A percentile compares a stretch with the other conserved stretches of the same genome.
phyloP scores from a whole-genome alignment of 2,888 invertebrate genomes.

The Campoplex capitator region DNA sequence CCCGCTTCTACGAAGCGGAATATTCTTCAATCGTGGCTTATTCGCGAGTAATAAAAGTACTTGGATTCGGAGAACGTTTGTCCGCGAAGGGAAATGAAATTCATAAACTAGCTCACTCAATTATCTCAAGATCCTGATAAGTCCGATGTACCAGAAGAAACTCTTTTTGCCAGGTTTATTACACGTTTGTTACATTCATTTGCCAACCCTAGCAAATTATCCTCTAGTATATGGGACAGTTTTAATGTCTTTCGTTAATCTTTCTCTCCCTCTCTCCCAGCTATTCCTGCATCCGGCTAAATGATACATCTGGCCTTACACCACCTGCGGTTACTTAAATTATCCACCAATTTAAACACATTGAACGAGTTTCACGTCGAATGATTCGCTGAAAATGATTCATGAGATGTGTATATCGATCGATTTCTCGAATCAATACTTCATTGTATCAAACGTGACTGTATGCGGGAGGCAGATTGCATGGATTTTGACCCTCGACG shows the following conservation, averaged over 20 bases:
- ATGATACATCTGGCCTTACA: conserved; percentile 19
- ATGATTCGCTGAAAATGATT: conserved; percentile 3
- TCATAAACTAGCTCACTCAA: conserved; percentile 10
- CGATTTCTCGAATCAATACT: neutral
- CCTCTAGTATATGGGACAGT: conserved; percentile 34
- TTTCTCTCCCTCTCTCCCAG: conserved; percentile 30
- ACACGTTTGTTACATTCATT: neutral
- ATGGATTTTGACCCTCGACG: neutral
- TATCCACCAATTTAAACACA: conserved; percentile 53
- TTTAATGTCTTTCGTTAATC: conserved; percentile 61
- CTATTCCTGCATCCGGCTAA: conserved; percentile 50
- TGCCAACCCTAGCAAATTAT: conserved; percentile 47
- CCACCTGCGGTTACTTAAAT: conserved; percentile 41
- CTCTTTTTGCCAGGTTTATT: conserved; percentile 11
- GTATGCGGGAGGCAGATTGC: neutral
- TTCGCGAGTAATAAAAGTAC: neutral
- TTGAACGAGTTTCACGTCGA: conserved; percentile 26
- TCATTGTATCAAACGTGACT: neutral
- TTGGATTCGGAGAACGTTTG: neutral
- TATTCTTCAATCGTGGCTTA: neutral
- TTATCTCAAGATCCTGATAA: conserved; percentile 60
- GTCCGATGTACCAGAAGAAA: conserved; percentile 30
- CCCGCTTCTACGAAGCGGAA: neutral
- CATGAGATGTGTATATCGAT: neutral
- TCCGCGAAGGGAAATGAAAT: conserved; percentile 13